Percentiles rank a stretch among this genome's conserved stretches.
These are phyloP conservation scores for Rhinoptilus africanus DNA, from an alignment of 2,113 vertebrate genomes.

Conservation along the genomic window DNA sequence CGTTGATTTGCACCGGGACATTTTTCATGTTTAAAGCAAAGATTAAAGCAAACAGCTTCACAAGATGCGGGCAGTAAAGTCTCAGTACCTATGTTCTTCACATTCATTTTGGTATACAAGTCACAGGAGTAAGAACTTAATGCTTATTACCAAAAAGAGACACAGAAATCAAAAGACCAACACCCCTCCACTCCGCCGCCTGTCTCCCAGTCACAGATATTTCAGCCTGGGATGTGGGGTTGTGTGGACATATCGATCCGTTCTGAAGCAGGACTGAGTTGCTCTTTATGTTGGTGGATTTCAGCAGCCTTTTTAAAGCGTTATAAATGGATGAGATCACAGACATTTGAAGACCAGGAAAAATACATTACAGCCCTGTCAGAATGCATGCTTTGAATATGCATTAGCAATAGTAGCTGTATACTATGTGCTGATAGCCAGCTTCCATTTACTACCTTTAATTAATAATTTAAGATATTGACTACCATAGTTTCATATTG, in stretches of 20 bases:
- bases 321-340: background rate
- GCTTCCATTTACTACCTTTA: conserved; percentile 21
- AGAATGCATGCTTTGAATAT: background rate
- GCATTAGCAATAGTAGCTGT: background rate
- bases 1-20: background rate
- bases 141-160: background rate
- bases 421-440: conserved; percentile 26
- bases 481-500: background rate
- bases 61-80: background rate
- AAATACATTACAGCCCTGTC: background rate
- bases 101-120: background rate
- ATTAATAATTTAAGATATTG: conserved; percentile 73
- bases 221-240: background rate
- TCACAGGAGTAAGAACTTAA: background rate
- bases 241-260: background rate
- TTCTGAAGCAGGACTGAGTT: background rate
- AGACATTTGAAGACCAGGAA: background rate
- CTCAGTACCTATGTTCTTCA: background rate
- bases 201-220: background rate
- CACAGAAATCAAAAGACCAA: background rate
- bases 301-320: background rate
- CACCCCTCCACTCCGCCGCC: background rate
- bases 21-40: background rate
- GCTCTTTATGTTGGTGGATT: background rate
- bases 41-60: background rate